A percentile compares a stretch with the other conserved stretches of the same genome.
These are phyloP conservation scores for Orius insidiosus DNA, from an alignment of 1,140 invertebrate species.

Conservation along the genomic window DNA sequence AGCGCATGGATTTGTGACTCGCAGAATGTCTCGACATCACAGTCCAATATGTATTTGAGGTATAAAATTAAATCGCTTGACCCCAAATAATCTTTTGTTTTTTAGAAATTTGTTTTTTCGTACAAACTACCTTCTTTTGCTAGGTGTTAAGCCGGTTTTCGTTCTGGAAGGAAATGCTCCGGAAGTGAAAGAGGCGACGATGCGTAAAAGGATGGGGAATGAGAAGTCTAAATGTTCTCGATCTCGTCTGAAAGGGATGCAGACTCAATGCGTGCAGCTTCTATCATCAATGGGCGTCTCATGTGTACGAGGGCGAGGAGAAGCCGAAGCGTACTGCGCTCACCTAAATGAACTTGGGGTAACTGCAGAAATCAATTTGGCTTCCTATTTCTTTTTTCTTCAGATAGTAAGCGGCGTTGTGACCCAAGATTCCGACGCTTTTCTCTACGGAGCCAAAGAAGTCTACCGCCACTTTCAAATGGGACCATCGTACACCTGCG, in stretches of 20 bases:
- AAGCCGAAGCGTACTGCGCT: constrained; percentile 82
- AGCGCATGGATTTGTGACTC: constrained; percentile 68
- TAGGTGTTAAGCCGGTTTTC: constrained; percentile 65
- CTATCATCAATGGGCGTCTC: constrained; percentile 45
- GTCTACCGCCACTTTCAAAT: constrained; percentile 77
- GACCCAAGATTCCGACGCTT: constrained; percentile 85
- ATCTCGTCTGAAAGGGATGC: too few species aligned
- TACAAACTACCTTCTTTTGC: constrained; percentile 51
- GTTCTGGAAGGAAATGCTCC: constrained; percentile 73
- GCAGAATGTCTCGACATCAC: constrained; percentile 43
- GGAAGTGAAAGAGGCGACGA: constrained; percentile 55
- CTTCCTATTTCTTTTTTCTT: constrained; percentile 20
- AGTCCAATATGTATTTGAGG: constrained; percentile 60
- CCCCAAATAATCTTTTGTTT: too few species aligned
- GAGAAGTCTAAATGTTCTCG: too few species aligned
- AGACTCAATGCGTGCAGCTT: constrained; percentile 20
- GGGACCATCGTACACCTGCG: constrained; percentile 44
- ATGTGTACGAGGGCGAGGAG: constrained; percentile 59
- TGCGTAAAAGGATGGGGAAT: too few species aligned
- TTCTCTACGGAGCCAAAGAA: constrained; percentile 66
- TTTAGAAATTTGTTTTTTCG: constrained; percentile 77
- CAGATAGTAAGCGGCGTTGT: constrained; percentile 72
- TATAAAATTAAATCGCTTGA: too few species aligned
- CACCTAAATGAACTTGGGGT: constrained; percentile 55
- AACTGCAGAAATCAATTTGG: background rate